Evolutionary conservation across 1,140 invertebrate genomes (phyloP).

Genomic region (Drosophila varians): DNA sequence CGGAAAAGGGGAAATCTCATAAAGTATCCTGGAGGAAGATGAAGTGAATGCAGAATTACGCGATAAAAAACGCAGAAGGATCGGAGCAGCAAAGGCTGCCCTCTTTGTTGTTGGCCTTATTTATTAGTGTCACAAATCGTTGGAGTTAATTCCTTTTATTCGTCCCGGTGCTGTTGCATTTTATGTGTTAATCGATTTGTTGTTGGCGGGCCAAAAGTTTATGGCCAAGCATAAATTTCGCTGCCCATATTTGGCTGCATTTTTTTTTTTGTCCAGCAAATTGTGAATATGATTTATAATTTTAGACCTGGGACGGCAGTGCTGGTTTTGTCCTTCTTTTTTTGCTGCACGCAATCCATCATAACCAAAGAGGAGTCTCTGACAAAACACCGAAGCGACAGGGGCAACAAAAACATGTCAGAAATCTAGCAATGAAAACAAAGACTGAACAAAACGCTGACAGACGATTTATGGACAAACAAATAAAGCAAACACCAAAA

Average conservation of each 20-base stretch:
- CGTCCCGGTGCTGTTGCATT: slow-evolving; percentile 8
- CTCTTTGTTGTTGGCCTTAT: slow-evolving; percentile 53
- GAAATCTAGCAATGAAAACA: slow-evolving; percentile 61
- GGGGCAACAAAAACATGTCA: slow-evolving; percentile 58
- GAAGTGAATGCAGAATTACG: slow-evolving; percentile 40
- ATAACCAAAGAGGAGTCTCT: background rate
- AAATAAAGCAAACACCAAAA: slow-evolving; percentile 44
- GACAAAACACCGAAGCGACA: slow-evolving; percentile 9
- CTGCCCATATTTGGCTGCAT: background rate
- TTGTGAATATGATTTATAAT: slow-evolving; percentile 72
- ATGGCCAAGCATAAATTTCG: slow-evolving; percentile 62
- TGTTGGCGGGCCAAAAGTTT: slow-evolving; percentile 28
- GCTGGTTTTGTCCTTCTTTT: too few species aligned
- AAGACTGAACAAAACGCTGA: slow-evolving; percentile 38
- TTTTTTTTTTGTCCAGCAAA: slow-evolving; percentile 34
- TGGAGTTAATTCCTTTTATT: slow-evolving; percentile 47
- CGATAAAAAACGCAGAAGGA: background rate
- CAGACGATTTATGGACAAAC: slow-evolving; percentile 69
- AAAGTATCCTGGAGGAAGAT: slow-evolving; percentile 28
- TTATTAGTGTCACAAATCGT: slow-evolving; percentile 80
- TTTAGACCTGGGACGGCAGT: slow-evolving; percentile 31
- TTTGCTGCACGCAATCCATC: slow-evolving; percentile 67
- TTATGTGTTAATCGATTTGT: slow-evolving; percentile 74
- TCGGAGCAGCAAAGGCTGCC: slow-evolving; percentile 5
- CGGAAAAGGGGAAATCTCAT: slow-evolving; percentile 18